Base-by-base conservation (phyloP, 2,113 vertebrate species). In the Hippocampus guttulatus region DNA sequence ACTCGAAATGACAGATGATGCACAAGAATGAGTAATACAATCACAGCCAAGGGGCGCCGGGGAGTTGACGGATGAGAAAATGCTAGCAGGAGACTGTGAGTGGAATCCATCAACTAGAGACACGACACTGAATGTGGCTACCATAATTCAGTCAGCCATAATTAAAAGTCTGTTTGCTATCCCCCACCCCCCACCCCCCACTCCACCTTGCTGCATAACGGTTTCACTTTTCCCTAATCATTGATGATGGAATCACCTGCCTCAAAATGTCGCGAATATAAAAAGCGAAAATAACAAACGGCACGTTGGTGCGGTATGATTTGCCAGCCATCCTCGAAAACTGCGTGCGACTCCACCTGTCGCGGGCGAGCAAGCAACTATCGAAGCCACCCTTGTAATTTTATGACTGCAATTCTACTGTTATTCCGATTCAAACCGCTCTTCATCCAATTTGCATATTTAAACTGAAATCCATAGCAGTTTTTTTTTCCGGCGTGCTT, bases 201-300 rank as follows among this genome's bases (percentile, higher is more conserved):
- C 80, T 38, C 33, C 33, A 38, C 33, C 33, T 75, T 82, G 52
- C 74, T 79, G 69, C 86, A 77, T 70, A 3, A 57, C 79, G 78
- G 83, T 81, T 84, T 73, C 68, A 69, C 80, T 84, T 87, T 81
- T 81, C 2, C 80, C 67, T 80, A 79, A 90, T 84, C 85, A 90
- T 91, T 88, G 89, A 90, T 90, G 81, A 90, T 91, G 89, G 90
- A 92, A 90, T 91, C 88, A 90, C 87, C 86, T 88, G 91, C 88
- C 90, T 87, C 79, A 89, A 86, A 88, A 52, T 76, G 64, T 57
- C 83, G 76, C 63, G 75, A 79, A 82, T 82, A 23, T 1, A 65
- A 40, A 40, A 63, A 45, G 5, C 25, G 0, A 2, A 45, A 64
- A 47, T 25, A 8, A 65, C 38, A 41, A 85, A 88, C 77, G 81